Evolutionary conservation across 2,888 invertebrate genomes (phyloP).

Genomic region (Orthosia gracilis): DNA sequence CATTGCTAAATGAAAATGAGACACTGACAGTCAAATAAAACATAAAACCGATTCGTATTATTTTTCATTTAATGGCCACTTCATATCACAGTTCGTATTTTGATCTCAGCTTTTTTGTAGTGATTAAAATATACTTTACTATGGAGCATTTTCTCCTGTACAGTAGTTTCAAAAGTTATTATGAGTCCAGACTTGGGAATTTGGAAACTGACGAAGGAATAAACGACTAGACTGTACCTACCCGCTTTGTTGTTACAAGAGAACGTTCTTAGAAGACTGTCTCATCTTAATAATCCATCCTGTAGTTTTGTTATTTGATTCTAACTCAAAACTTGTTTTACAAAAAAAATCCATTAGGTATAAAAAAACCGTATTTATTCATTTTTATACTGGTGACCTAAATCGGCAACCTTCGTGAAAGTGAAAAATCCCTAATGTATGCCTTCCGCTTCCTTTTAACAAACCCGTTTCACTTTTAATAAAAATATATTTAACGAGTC

Average conservation of each 20-base stretch:
- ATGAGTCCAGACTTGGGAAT: too few relatives aligned
- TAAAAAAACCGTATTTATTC: slow-evolving; percentile 22
- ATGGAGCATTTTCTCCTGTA: too few relatives aligned
- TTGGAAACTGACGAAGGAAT: too few relatives aligned
- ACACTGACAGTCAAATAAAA: too few relatives aligned
- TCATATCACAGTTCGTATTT: too few relatives aligned
- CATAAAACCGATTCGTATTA: too few relatives aligned
- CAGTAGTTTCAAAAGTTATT: too few relatives aligned
- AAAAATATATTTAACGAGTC: slow-evolving; percentile 25
- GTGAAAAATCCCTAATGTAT: slow-evolving; percentile 38
- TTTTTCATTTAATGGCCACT: too few relatives aligned
- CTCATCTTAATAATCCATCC: background rate
- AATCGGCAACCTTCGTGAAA: slow-evolving; percentile 27
- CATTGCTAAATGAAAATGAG: too few relatives aligned
- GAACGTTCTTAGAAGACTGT: background rate
- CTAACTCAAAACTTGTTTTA: background rate
- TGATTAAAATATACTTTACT: too few relatives aligned
- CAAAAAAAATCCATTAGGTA: slow-evolving; percentile 12
- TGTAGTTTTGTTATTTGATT: background rate
- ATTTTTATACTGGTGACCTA: slow-evolving; percentile 15
- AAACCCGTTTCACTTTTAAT: slow-evolving; percentile 39
- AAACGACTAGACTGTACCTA: too few relatives aligned
- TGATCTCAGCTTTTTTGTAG: too few relatives aligned
- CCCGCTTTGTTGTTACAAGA: background rate
- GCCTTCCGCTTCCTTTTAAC: slow-evolving; percentile 28